Evolutionary conservation across 2,797 vertebrate genomes (phyloP).

Genomic region (Brachyrhaphis roseni): DNA sequence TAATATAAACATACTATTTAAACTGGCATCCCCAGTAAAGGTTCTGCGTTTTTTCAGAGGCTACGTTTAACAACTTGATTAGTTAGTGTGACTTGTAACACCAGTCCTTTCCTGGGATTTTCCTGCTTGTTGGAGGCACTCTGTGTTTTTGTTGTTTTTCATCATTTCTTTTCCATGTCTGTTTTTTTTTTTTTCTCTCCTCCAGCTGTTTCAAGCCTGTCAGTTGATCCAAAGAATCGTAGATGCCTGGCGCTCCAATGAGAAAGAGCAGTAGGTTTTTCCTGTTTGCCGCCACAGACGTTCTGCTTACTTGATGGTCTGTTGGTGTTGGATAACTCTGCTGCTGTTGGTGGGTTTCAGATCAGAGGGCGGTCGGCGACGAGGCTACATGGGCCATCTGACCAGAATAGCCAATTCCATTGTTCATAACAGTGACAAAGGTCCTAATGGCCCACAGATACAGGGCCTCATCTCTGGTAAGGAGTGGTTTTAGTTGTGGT

Average conservation of each 20-base stretch:
- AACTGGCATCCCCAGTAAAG: not conserved
- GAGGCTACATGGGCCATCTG: constrained; percentile 98
- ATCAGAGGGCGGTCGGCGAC: constrained; percentile 90
- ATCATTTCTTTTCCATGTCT: not conserved
- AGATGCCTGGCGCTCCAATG: constrained; percentile 96
- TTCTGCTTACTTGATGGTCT: not conserved
- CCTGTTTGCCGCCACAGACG: not conserved
- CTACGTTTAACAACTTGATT: not conserved
- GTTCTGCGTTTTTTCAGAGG: not conserved
- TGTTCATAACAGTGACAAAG: constrained; percentile 95
- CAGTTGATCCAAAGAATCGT: constrained; percentile 96
- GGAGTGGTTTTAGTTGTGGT: not conserved
- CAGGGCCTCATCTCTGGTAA: constrained; percentile 93
- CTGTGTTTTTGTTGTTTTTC: not conserved
- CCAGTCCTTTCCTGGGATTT: not conserved
- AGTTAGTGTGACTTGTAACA: not conserved
- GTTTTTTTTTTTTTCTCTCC: constrained; percentile 25
- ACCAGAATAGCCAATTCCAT: constrained; percentile 98
- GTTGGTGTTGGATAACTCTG: not conserved
- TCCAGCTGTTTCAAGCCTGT: constrained; percentile 96
- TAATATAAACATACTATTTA: not conserved
- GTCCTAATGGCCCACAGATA: constrained; percentile 88
- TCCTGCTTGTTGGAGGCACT: not conserved
- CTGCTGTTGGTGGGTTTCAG: constrained; percentile 70
- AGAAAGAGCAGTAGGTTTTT: constrained; percentile 95